These are phyloP conservation scores for Pangasius larnaudii DNA, from an alignment of 2,797 vertebrate genomes.

Conservation along the genomic window DNA sequence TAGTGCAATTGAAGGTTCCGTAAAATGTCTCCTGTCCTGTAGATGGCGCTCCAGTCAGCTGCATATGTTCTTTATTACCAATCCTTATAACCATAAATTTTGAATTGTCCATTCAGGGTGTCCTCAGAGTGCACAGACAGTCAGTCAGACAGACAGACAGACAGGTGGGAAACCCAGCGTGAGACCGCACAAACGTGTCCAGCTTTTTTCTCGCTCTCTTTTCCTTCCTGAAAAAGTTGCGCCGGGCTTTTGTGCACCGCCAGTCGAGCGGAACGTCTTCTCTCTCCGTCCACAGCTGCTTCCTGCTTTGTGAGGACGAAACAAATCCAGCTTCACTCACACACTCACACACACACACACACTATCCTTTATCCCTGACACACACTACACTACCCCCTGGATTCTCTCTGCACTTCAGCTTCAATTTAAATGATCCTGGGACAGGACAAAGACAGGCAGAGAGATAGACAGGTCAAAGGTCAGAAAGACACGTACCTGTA, in stretches of 20 bases:
- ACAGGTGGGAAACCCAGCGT: constrained; percentile 3
- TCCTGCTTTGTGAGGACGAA: constrained; percentile 79
- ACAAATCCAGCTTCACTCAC: constrained; percentile 69
- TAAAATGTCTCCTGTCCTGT: neutral
- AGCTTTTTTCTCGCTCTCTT: constrained; percentile 7
- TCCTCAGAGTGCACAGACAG: neutral
- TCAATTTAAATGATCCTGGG: constrained; percentile 23
- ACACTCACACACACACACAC: neutral
- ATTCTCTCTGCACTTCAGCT: constrained; percentile 38
- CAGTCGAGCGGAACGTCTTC: constrained; percentile 65
- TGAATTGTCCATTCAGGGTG: neutral
- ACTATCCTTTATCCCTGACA: constrained; percentile 32
- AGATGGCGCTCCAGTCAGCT: neutral
- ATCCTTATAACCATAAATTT: neutral
- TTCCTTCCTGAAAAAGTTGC: constrained; percentile 60
- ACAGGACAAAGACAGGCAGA: constrained; percentile 1
- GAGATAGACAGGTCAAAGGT: constrained; percentile 17
- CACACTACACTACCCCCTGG: constrained; percentile 12
- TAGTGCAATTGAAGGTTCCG: neutral
- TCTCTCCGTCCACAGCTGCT: constrained; percentile 76
- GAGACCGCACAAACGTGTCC: constrained; percentile 1
- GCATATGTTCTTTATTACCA: neutral
- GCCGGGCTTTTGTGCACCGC: constrained; percentile 78
- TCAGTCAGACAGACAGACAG: neutral
- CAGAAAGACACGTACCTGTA: constrained; percentile 12